Evolutionary conservation across 2,113 vertebrate species (phyloP).

Genomic region (Uropsilus gracilis): DNA sequence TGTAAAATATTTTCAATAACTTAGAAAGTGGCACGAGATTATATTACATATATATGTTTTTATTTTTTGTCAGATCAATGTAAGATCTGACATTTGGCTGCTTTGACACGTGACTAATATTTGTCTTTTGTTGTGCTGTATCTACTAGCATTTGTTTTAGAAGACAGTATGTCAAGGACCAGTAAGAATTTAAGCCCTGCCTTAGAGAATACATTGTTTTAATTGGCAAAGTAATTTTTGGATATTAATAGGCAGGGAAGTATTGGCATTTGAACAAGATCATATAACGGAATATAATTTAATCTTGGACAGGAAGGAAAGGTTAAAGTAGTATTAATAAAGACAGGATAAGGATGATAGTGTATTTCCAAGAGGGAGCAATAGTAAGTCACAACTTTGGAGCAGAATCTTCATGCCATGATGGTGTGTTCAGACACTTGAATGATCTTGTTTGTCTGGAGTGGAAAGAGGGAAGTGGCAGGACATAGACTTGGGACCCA

Average conservation of each 20-base stretch:
- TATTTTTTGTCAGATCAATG: neutral
- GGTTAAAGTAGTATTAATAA: neutral
- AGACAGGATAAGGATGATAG: neutral
- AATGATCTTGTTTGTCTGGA: neutral
- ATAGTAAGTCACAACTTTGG: neutral
- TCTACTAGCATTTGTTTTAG: neutral
- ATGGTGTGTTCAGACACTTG: neutral
- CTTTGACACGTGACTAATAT: neutral
- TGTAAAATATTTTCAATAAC: neutral
- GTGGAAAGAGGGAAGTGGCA: neutral
- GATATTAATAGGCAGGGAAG: neutral
- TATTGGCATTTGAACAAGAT: neutral
- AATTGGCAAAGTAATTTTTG: neutral
- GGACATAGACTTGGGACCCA: accelerated
- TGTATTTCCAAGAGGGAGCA: neutral
- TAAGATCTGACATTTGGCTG: neutral
- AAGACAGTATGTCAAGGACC: neutral
- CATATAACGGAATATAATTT: neutral
- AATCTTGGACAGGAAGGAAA: neutral
- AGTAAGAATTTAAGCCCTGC: neutral
- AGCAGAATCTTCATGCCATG: neutral
- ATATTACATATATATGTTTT: neutral
- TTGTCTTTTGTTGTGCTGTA: neutral
- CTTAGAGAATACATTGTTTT: neutral
- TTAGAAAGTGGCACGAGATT: neutral